A percentile compares a stretch with the other conserved stretches of the same genome.
These are phyloP conservation scores for Semaprochilodus insignis DNA, from an alignment of 2,797 vertebrate species.

Conservation along the genomic window DNA sequence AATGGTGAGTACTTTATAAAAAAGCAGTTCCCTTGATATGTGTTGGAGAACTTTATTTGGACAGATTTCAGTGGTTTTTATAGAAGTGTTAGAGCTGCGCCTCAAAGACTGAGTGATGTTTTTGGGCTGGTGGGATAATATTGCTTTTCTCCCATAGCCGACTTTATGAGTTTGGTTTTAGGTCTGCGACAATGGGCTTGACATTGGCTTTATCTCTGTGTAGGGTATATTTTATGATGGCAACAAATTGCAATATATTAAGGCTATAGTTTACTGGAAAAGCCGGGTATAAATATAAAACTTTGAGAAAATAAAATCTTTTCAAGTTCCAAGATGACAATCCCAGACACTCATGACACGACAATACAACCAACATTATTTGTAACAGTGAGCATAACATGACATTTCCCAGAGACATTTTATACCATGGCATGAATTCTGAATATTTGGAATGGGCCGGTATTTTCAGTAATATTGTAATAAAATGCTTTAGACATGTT, in stretches of 20 bases:
- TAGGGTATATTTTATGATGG: conserved; percentile 8
- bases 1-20: background rate
- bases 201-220: background rate
- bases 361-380: background rate
- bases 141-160: background rate
- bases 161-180: background rate
- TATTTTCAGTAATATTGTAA: background rate
- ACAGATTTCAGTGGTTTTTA: background rate
- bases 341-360: background rate
- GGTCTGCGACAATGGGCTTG: background rate
- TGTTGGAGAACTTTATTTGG: background rate
- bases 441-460: background rate
- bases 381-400: background rate
- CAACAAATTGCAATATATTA: conserved; percentile 2
- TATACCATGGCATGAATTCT: background rate
- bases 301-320: background rate
- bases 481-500: too few species aligned
- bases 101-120: background rate
- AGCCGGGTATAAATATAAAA: background rate
- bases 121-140: background rate
- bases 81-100: background rate
- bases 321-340: background rate
- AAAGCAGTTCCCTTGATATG: background rate
- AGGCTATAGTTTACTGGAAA: conserved; percentile 1
- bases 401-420: too few species aligned